Base-by-base conservation (phyloP, 2,888 invertebrate species). In the Drosophila lacicola region DNA sequence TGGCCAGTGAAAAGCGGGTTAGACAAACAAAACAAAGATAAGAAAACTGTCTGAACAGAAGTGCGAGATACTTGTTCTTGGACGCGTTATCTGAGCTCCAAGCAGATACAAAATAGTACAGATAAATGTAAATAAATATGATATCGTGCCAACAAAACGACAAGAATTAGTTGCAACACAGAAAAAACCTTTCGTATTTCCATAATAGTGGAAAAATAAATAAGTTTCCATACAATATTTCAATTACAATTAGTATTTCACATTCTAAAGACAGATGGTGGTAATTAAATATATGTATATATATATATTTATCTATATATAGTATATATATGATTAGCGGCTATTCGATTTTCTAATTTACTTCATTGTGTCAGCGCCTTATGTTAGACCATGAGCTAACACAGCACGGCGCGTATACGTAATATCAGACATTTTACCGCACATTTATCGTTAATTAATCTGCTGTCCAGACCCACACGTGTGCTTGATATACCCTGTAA, bases 361-460 rank as follows among this genome's bases (percentile, higher is more conserved):
- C 25, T 29, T 36, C 33, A 34, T 53, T 70, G 55, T 51, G 37
- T 9, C 11, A 8, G 25, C 8, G 36, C 21, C 49, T 50, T 45
- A 50, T 49, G 45, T 37, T 45, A 54, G 45, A 9, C 42, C 49
- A 49, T 70, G 53, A 50, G 56, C 74, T 70, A 73, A 73, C 49
- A 41, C 49, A 41, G 11, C 58, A 36, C 37, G 57, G 4, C 70
- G 4, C 70, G 74, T 66, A 70, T 66, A 66, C 74, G 57, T 66
- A 73, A 70, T 65, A 57, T 21, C 54, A 66, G 49, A 51, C 49
- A 57, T 49, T 53, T 46, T 61, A 47, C 56, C 58, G 1, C 55
- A 61, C 60, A 42, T 70, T 65, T 42, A 61, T 66, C 55, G 57
- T 66, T 74, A 74, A 74, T 74, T 74, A 74, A 74, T 66, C 57